Evolutionary conservation across 2,113 vertebrate genomes (phyloP).

Genomic region (Lontra canadensis): DNA sequence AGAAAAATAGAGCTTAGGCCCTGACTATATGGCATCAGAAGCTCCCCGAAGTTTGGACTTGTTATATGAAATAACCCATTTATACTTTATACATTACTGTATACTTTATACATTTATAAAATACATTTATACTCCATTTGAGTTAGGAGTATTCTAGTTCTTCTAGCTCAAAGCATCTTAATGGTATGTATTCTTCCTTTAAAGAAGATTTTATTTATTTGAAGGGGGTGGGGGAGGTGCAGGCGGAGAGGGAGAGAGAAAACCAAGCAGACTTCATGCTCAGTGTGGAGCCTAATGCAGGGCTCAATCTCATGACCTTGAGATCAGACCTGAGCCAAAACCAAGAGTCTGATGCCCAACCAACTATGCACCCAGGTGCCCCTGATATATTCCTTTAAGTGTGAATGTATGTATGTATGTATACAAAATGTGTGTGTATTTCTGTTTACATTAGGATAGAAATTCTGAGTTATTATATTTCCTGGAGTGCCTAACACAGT

Average conservation of each 20-base stretch:
- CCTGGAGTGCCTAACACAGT: not conserved
- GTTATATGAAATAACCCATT: constrained; percentile 2
- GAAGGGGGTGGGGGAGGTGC: not conserved
- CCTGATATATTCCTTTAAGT: not conserved
- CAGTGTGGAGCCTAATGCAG: not conserved
- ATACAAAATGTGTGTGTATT: not conserved
- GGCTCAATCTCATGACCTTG: not conserved
- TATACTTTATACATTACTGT: not conserved
- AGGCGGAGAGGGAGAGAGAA: not conserved
- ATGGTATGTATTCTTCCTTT: not conserved
- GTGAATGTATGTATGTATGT: not conserved
- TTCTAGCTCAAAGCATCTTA: constrained; percentile 18
- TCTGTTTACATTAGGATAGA: constrained; percentile 7
- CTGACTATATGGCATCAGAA: not conserved
- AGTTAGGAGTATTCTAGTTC: not conserved
- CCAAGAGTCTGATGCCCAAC: not conserved
- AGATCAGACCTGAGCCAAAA: not conserved
- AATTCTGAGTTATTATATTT: not conserved
- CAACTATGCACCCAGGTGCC: not conserved
- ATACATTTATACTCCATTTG: not conserved
- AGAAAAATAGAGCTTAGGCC: not conserved
- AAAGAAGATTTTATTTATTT: not conserved
- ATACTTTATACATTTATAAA: not conserved
- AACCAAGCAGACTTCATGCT: not conserved
- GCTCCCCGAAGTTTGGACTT: not conserved